Evolutionary conservation across 64 coral and sea anemone species (phyloP), one percentile per base, ranked within the genome.

Genomic region (Trachythela sp.): DNA sequence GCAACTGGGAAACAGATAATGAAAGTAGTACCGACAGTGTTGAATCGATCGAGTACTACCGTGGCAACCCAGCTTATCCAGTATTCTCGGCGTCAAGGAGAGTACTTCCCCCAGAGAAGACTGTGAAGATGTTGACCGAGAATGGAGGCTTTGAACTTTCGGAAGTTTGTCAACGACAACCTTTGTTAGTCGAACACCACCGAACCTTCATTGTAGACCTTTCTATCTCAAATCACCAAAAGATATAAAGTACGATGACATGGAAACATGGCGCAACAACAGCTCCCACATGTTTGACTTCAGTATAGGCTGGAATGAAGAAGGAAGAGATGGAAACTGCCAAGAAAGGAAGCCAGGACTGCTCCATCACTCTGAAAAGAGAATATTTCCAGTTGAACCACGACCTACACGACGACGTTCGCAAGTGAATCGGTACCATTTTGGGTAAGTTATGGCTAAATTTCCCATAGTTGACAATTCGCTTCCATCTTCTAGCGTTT

Each of bases 371-470:
- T 24, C 68, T 72, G 13, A 72, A 72, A 72, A 1, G 68, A 72
- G 68, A 72, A 26, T 72, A 72, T 35, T 72, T 72, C 33, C 75
- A 80, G 37, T 35, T 37, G 9, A 35, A 80, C 8, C 30, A 37
- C 37, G 75, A 80, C 18, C 13, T 80, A 80, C 75, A 80, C 20
- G 6, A 35, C 9, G 75, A 80, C 20, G 75, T 80, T 15, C 75
- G 75, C 75, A 80, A 80, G 75, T 29, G 75, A 80, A 80, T 80
- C 33, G 31, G 29, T 18, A 80, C 75, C 26, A 80, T 80, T 80
- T 10, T 80, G 32, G 75, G 75, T 80, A 80, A 80, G 75, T 80
- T 45, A 45, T 45, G 42, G 42, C 42, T 45, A 45, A 45, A n/a
- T n/a, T n/a, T n/a, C n/a, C n/a, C n/a, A n/a, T n/a, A n/a, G n/a